Evolutionary conservation across 1,140 invertebrate genomes (phyloP), one percentile per base, ranked within the genome.

Genomic region (Conopomorpha cramerella): DNA sequence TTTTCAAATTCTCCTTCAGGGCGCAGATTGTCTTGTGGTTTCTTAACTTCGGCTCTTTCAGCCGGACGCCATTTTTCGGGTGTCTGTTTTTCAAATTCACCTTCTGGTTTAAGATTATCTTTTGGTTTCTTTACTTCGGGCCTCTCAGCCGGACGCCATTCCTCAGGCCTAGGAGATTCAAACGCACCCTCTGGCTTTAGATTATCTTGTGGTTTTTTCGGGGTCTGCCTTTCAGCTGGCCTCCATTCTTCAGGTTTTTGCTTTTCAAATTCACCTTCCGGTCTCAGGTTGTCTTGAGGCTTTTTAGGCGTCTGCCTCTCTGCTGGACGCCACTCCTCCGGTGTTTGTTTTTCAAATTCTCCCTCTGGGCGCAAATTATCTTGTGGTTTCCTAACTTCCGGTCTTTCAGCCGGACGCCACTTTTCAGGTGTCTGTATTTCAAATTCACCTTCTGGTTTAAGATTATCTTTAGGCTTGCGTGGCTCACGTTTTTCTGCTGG

Each of bases 301-400:
- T 74, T 67, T 30, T 54, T 38, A 48, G 27, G 51, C 41, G 57
- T 67, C 13, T 65, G 58, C 2, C 64, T 64, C 12, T 54, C 46
- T 0, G 73, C 82, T 11, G 66, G 70, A 23, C 37, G 39, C 36
- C 49, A 77, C 23, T 49, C 43, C 1, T 55, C 55, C 43, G 71
- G 71, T 12, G 77, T 68, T 0, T 67, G 74, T 12, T 46, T 43
- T 35, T 79, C 77, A 49, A 82, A 87, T 65, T 84, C 80, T 7
- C 86, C 85, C 51, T 86, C 85, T 15, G 84, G 77, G 7, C 63
- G 57, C 1, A 88, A 49, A 60, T 88, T 86, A 39, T 78, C 73
- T 8, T 55, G 45, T 3, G 55, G 68, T 37, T 49, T 58, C 13
- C 49, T 54, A 18, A 51, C 56, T 30, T 46, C 50, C 4, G 55